Evolutionary conservation across 1,140 invertebrate species (phyloP).

Genomic region (Drosophila pectinifera): DNA sequence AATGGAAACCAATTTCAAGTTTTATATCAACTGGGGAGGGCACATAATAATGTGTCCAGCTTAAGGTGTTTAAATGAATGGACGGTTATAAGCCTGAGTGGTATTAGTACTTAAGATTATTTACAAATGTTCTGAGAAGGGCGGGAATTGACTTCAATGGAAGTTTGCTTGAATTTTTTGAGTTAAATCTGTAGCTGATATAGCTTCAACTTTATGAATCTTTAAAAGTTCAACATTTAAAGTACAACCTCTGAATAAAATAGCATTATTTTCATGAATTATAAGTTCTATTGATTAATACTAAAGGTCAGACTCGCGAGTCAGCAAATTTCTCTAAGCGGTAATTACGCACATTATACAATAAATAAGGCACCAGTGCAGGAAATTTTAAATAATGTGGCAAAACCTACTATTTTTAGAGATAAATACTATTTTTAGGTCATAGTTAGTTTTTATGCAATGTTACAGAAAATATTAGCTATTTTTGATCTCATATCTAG

Average conservation of each 20-base stretch:
- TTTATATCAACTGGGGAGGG: neutral
- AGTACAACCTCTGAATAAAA: neutral
- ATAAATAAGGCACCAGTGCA: no score
- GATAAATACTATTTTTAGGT: no score
- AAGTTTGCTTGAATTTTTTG: no score
- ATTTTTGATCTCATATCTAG: no score
- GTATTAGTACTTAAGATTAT: conserved; percentile 4
- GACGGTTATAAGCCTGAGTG: conserved; percentile 13
- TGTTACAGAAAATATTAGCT: no score
- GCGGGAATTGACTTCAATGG: neutral
- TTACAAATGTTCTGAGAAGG: conserved; percentile 5
- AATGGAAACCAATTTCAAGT: conserved; percentile 69
- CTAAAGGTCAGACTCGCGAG: no score
- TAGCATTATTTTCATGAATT: neutral
- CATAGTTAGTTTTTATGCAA: no score
- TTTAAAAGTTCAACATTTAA: neutral
- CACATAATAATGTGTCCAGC: conserved; percentile 20
- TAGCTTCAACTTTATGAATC: neutral
- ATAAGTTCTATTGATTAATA: neutral
- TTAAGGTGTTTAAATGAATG: conserved; percentile 23
- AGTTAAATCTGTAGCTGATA: neutral
- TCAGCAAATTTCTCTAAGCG: no score
- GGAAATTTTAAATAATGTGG: no score
- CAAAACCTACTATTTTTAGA: no score
- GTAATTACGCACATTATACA: no score